These are phyloP conservation scores for Apus apus DNA, from an alignment of 2,113 vertebrate genomes.

Conservation along the genomic window DNA sequence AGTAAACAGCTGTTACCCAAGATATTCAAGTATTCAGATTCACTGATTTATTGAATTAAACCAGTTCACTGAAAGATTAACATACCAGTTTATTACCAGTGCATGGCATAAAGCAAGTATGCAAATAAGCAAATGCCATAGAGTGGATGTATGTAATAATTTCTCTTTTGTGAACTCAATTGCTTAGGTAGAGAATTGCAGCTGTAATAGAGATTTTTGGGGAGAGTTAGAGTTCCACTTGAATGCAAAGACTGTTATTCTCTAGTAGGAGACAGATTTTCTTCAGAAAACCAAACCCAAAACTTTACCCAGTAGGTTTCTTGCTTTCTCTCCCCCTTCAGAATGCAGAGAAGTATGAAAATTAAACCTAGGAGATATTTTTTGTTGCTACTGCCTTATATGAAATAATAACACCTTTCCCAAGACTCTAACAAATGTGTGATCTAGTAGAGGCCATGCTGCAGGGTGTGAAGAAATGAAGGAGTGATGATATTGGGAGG, in stretches of 20 bases:
- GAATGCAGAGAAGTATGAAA: not conserved
- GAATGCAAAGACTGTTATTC: not conserved
- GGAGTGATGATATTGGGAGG: not conserved
- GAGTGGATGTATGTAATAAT: not conserved
- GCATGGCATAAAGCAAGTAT: not conserved
- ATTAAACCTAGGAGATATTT: not conserved
- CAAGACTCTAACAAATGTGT: not conserved
- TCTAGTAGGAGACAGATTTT: not conserved
- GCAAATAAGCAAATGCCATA: not conserved
- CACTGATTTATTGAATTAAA: not conserved
- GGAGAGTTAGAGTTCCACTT: not conserved
- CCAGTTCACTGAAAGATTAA: not conserved
- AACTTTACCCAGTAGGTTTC: not conserved
- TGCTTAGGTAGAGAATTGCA: not conserved
- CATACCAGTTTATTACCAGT: not conserved
- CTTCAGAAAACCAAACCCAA: not conserved
- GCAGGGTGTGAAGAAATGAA: not conserved
- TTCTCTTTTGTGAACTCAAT: not conserved
- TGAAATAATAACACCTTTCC: not conserved
- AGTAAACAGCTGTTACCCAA: not conserved
- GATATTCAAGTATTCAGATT: not conserved
- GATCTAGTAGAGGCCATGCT: not conserved
- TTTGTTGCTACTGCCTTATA: not conserved
- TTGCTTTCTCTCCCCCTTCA: not conserved
- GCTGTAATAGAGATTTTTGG: not conserved